Conservation (phyloP, 2,113 vertebrate genomes). For the Picathartes gymnocephalus region DNA sequence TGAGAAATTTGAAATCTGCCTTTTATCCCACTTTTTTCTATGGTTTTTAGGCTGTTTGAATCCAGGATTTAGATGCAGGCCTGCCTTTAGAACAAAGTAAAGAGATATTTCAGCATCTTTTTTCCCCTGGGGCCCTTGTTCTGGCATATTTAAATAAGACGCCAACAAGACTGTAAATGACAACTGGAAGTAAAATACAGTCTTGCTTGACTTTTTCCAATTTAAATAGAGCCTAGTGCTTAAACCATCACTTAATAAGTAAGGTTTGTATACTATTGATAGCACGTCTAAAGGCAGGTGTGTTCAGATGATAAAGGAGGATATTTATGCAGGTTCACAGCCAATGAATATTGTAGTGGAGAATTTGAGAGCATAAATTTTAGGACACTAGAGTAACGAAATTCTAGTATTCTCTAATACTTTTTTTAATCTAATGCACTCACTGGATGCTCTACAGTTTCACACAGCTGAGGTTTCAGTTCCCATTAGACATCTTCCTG, state of each 20-base stretch:
- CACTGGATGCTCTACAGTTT: slow-evolving; percentile 68
- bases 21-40: not conserved
- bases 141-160: slow-evolving; percentile 53
- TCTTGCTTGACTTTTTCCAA: not conserved
- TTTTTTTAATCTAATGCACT: slow-evolving; percentile 61
- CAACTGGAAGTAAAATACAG: slow-evolving; percentile 45
- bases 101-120: not conserved
- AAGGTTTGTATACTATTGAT: slow-evolving; percentile 46
- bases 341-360: slow-evolving; percentile 14
- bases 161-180: slow-evolving; percentile 42
- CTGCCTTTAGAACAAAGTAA: slow-evolving; percentile 8
- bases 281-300: slow-evolving; percentile 54
- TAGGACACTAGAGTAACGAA: slow-evolving; percentile 39
- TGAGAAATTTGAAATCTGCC: not conserved
- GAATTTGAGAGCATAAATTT: slow-evolving; percentile 40
- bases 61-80: not conserved
- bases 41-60: not conserved
- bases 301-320: slow-evolving; percentile 52
- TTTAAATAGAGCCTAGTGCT: slow-evolving; percentile 43
- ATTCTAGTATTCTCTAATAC: slow-evolving; percentile 39
- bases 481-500: slow-evolving; percentile 42
- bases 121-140: slow-evolving; percentile 28
- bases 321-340: slow-evolving; percentile 45
- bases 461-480: slow-evolving; percentile 65
- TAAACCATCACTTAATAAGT: slow-evolving; percentile 42